These are phyloP conservation scores for Pocillopora verrucosa DNA, from an alignment of 64 coral and sea anemone genomes.

Conservation along the genomic window DNA sequence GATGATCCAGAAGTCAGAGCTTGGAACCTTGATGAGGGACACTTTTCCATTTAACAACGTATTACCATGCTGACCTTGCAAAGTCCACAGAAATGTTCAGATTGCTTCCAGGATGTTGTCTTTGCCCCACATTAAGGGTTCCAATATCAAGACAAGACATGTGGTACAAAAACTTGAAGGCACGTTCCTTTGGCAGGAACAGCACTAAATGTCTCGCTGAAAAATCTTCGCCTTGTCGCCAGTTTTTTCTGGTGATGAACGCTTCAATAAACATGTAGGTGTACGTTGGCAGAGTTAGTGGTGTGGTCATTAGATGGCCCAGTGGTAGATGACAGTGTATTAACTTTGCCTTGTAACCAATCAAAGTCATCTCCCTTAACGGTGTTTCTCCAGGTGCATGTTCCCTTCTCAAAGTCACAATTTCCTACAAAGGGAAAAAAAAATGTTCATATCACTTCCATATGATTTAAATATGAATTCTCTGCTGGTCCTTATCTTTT, in stretches of 20 bases:
- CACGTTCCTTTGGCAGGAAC: conserved; percentile 61
- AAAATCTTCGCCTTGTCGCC: conserved; percentile 61
- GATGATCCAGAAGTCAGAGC: conserved; percentile 54
- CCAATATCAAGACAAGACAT: conserved; percentile 87
- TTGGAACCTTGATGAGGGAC: conserved; percentile 35
- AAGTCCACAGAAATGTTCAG: conserved; percentile 79
- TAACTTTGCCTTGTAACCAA: conserved; percentile 80
- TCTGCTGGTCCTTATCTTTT: not conserved
- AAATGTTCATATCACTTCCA: not conserved
- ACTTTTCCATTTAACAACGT: conserved; percentile 75
- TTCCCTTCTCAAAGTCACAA: conserved; percentile 92
- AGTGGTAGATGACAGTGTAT: conserved; percentile 53
- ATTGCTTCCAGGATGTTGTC: conserved; percentile 60
- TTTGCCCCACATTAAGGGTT: conserved; percentile 76
- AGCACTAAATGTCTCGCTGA: conserved; percentile 67
- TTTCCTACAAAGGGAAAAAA: conserved; percentile 60
- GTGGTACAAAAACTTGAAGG: conserved; percentile 93
- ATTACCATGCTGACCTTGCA: conserved; percentile 76
- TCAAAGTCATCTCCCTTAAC: conserved; percentile 84
- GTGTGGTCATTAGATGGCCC: conserved; percentile 91
- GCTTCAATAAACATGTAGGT: conserved; percentile 93
- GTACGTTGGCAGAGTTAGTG: conserved; percentile 63
- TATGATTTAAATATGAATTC: too few species aligned
- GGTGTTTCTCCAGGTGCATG: conserved; percentile 90
- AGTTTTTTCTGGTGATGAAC: conserved; percentile 64